phyloP scores from a whole-genome alignment of 2,113 vertebrate genomes.

The Ictalurus furcatus region DNA sequence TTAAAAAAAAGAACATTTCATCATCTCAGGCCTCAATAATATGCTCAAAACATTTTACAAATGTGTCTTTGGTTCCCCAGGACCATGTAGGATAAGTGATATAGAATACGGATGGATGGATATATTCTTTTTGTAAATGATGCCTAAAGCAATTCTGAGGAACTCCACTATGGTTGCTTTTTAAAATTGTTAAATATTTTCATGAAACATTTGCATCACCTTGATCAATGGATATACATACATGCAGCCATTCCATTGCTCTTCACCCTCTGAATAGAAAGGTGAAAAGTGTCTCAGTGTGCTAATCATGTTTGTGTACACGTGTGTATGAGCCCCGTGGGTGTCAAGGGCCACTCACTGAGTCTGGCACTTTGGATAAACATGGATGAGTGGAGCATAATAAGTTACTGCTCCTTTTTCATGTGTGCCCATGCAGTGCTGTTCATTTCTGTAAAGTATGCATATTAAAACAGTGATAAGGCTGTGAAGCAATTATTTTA shows the following conservation, averaged over 20 bases:
- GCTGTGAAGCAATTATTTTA: constrained; percentile 54
- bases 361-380: constrained; percentile 47
- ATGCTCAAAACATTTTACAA: too few relatives aligned
- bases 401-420: constrained; percentile 34
- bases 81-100: too few relatives aligned
- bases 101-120: too few relatives aligned
- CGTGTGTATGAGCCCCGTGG: neutral
- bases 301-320: neutral
- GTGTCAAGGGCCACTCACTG: constrained; percentile 23
- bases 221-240: constrained; percentile 5
- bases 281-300: constrained; percentile 13
- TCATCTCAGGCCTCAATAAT: too few relatives aligned
- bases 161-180: neutral
- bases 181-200: neutral
- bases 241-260: neutral
- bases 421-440: constrained; percentile 43
- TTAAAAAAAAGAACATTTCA: too few relatives aligned
- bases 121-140: neutral
- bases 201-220: neutral
- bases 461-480: constrained; percentile 49
- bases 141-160: neutral
- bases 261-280: neutral
- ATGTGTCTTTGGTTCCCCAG: too few relatives aligned
- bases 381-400: constrained; percentile 37
- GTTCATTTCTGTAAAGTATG: constrained; percentile 25